Evolutionary conservation across 2,888 invertebrate genomes (phyloP), one percentile per base, ranked within the genome.

Genomic region (Trimorus sp.): DNA sequence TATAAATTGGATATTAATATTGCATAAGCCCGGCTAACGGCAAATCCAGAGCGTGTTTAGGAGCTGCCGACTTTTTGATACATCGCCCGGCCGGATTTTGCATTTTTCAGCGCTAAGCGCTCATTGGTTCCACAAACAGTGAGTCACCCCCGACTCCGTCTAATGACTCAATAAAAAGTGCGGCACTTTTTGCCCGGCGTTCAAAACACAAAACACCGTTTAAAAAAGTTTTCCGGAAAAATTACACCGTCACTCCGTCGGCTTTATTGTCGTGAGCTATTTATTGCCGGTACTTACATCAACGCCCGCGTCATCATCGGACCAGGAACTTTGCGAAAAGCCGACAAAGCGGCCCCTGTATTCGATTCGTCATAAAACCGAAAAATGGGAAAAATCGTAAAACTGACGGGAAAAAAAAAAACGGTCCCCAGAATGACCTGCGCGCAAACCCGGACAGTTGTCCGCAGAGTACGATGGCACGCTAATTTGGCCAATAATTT

Each of bases 1-100:
- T 85, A 88, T 88, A 87, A 89, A 89, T 89, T 89, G 89, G 89
- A 89, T 89, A 89, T 89, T 89, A 89, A 89, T 89, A 89, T 89
- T 89, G 87, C 86, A 89, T 88, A 87, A 88, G 88, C 81, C 84
- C 58, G 60, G 70, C 83, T 78, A 66, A 77, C 79, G 66, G 71
- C 73, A 70, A 79, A 63, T 79, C 75, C 66, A 75, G 71, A 74
- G 14, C 42, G 68, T 80, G 73, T 79, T 80, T 75, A 79, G 78
- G 63, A 71, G 53, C 60, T 62, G 66, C 54, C 62, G 60, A 79
- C 63, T 70, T 36, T 74, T 79, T 73, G 79, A 82, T 77, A 71
- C 66, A 71, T 82, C 75, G 71, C 65, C 63, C 38, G 65, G 11
- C 37, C 36, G 8, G 45, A 49, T 73, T 51, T 73, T 66, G 51